phyloP scores from a whole-genome alignment of 2,113 vertebrate species.

The Tenebrosternarchus preto region DNA sequence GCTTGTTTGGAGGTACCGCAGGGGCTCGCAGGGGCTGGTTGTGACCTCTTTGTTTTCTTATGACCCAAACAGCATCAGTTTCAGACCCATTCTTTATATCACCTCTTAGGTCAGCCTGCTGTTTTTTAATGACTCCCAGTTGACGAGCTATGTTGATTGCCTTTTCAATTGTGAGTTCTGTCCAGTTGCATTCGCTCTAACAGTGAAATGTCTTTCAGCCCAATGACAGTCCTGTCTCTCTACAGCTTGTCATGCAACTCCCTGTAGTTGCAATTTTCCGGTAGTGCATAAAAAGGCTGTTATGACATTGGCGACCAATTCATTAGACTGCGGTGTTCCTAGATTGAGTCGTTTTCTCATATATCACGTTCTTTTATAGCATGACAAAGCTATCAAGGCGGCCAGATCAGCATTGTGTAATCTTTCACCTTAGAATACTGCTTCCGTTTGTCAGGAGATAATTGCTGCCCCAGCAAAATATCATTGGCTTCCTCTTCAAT shows the following conservation, averaged over 20 bases:
- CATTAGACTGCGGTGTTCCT: neutral
- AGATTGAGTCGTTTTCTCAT: neutral
- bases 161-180: constrained; percentile 19
- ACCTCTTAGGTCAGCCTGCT: neutral
- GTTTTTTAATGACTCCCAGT: neutral
- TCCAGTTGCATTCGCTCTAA: neutral
- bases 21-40: constrained; percentile 4
- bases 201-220: neutral
- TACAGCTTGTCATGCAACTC: neutral
- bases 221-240: neutral
- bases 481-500: constrained; percentile 20
- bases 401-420: neutral
- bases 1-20: constrained; percentile 22
- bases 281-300: neutral
- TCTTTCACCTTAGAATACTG: neutral
- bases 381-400: neutral
- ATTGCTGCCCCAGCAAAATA: neutral
- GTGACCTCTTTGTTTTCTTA: constrained; percentile 23
- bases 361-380: constrained; percentile 7
- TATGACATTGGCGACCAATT: neutral
- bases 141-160: neutral
- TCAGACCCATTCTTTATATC: no score
- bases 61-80: constrained; percentile 7
- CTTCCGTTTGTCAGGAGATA: neutral
- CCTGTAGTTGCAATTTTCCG: constrained; percentile 4